These are phyloP conservation scores for Wiebesia pumilae DNA, from an alignment of 1,140 invertebrate genomes.

Conservation along the genomic window DNA sequence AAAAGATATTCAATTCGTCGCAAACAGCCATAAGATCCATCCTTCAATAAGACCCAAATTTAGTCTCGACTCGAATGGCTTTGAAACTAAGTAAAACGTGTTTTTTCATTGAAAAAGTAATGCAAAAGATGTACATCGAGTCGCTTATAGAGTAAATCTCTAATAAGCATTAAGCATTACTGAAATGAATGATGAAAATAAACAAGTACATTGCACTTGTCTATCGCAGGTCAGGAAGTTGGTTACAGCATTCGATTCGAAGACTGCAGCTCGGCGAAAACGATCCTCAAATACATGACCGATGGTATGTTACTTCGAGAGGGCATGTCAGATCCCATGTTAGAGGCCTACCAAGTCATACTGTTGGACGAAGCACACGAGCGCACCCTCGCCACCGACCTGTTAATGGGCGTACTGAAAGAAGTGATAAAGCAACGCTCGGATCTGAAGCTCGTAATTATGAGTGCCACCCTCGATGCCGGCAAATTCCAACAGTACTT, in stretches of 20 bases:
- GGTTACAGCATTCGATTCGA: conserved; percentile 99
- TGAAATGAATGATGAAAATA: neutral
- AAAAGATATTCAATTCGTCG: too few relatives aligned
- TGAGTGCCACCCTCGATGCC: conserved; percentile 99
- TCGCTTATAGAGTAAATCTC: neutral
- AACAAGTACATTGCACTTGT: neutral
- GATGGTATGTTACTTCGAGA: conserved; percentile 99
- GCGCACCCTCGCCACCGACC: conserved; percentile 97
- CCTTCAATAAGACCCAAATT: too few relatives aligned
- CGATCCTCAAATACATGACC: conserved; percentile 96
- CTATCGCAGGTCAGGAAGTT: conserved; percentile 88
- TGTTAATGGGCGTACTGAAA: conserved; percentile 98
- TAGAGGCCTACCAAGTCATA: conserved; percentile 97
- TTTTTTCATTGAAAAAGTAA: conserved; percentile 18
- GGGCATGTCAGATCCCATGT: conserved; percentile 98
- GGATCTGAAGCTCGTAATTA: conserved; percentile 98
- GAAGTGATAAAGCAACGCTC: conserved; percentile 95
- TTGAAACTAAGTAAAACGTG: neutral
- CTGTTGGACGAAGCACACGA: conserved; percentile 99
- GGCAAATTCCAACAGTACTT: conserved; percentile 99
- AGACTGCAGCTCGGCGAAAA: conserved; percentile 97
- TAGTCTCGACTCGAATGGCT: too few relatives aligned
- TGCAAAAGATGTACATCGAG: too few relatives aligned
- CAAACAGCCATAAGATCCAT: too few relatives aligned
- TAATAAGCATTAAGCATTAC: neutral